Evolutionary conservation across 2,797 vertebrate species (phyloP).

Genomic region (Natrix natrix): DNA sequence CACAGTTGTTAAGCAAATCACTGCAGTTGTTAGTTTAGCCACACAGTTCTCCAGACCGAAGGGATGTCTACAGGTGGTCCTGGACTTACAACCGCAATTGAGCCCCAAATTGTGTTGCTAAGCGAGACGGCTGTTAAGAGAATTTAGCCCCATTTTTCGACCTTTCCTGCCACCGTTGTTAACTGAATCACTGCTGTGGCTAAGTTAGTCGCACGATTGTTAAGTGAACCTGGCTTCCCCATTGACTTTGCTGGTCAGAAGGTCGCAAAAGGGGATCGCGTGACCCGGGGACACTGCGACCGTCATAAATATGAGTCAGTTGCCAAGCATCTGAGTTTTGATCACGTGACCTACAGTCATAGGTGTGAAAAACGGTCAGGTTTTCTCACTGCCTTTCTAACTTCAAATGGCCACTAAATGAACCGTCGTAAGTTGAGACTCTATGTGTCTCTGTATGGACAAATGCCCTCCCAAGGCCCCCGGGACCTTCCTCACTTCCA

Average conservation of each 20-base stretch:
- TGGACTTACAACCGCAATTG: neutral
- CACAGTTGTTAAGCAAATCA: neutral
- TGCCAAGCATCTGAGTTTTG: too few relatives aligned
- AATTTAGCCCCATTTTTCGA: neutral
- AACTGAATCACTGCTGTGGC: neutral
- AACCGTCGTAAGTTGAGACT: too few relatives aligned
- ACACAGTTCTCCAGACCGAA: neutral
- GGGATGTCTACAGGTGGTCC: neutral
- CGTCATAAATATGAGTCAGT: too few relatives aligned
- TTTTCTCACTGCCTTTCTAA: too few relatives aligned
- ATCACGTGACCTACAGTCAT: too few relatives aligned
- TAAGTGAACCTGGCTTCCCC: neutral
- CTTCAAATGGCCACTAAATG: too few relatives aligned
- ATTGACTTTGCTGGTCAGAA: too few relatives aligned
- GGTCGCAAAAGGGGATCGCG: too few relatives aligned
- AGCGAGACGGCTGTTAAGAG: neutral
- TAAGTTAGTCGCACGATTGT: neutral
- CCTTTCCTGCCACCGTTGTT: neutral
- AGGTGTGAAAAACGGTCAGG: too few relatives aligned
- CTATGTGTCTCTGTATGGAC: neutral
- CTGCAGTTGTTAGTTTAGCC: neutral
- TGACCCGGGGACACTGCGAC: rapidly evolving
- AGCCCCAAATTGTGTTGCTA: neutral
- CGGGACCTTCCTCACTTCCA: conserved; percentile 74
- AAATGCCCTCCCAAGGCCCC: neutral